Conservation (phyloP, 2,113 vertebrate species). For the Glareola pratincola region DNA sequence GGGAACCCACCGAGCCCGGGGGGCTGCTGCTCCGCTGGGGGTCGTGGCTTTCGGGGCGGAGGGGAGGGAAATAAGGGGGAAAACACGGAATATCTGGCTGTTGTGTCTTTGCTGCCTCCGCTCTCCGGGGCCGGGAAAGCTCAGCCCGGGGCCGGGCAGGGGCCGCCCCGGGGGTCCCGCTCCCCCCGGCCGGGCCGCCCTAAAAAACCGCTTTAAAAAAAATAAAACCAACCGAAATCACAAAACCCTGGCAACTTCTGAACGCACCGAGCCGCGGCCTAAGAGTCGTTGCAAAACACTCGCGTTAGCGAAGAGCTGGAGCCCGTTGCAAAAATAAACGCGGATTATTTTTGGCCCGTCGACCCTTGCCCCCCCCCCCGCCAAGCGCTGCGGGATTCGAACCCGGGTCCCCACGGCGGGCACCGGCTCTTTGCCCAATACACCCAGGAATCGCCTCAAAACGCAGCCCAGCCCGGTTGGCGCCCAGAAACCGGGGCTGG, state of each 20-base stretch:
- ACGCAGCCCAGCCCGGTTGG: background rate
- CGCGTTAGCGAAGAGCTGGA: accelerated
- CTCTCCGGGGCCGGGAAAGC: accelerated
- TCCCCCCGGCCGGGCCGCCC: background rate
- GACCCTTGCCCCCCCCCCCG: background rate
- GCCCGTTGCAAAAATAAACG: background rate
- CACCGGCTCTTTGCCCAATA: accelerated
- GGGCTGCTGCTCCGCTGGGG: too few relatives aligned
- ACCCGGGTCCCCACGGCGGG: background rate
- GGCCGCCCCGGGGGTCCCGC: too few relatives aligned
- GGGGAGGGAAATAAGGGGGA: background rate
- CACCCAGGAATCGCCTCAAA: background rate
- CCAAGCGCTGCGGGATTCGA: background rate
- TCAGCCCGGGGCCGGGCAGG: background rate
- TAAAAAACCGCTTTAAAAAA: background rate
- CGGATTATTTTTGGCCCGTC: background rate
- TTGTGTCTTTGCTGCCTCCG: too few relatives aligned
- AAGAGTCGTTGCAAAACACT: too few relatives aligned
- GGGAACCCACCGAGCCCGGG: background rate
- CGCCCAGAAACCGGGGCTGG: background rate
- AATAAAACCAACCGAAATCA: background rate
- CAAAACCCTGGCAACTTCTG: background rate
- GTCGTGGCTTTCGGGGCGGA: background rate
- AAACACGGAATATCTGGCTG: accelerated
- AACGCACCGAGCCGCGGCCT: background rate